Evolutionary conservation across 64 coral and sea anemone species (phyloP), one percentile per base, ranked within the genome.

Genomic region (Porites lutea): DNA sequence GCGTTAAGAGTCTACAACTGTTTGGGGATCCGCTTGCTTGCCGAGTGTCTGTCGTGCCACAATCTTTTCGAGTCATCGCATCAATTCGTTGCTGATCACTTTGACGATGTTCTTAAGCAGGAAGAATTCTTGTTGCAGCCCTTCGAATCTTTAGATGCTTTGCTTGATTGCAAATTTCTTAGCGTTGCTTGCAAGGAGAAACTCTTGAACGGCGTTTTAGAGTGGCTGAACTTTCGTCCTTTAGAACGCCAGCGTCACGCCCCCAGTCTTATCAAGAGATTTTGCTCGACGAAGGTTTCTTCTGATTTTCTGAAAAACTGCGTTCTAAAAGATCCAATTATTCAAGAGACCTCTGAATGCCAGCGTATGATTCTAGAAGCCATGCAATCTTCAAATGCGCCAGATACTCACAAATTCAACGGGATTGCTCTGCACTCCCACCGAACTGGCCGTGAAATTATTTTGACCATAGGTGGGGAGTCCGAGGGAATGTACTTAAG

Each of bases 61-160:
- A 81, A 90, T 71, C 93, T 98, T 67, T 92, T 89, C 68, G 78
- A 80, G 55, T 73, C 62, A 48, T 86, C 96, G 81, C 75, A 95
- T 48, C 75, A 92, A 13, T 98, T 89, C 82, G 87, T 79, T n/a
- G 87, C 80, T 20, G 81, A 92, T 46, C 71, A 98, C 71, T 95
- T 95, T 77, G 87, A 79, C n/a, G 74, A 90, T 81, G 93, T 98
- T 80, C 48, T 92, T 14, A 63, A 83, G 59, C 88, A 89, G 3
- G 96, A 98, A 6, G 96, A 98, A 74, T 98, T 98, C 90, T 77
- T 95, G 59, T 60, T 93, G 71, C 95, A 96, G 43, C 90, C 95
- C 19, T 96, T 78, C 70, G 95, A 93, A 65, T 96, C 95, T 13
- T 52, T 96, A 22, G 85, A 71, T 49, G 73, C 59, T 54, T 71